Conservation (phyloP, 2,113 vertebrate genomes). For the Myiopsitta monachus region DNA sequence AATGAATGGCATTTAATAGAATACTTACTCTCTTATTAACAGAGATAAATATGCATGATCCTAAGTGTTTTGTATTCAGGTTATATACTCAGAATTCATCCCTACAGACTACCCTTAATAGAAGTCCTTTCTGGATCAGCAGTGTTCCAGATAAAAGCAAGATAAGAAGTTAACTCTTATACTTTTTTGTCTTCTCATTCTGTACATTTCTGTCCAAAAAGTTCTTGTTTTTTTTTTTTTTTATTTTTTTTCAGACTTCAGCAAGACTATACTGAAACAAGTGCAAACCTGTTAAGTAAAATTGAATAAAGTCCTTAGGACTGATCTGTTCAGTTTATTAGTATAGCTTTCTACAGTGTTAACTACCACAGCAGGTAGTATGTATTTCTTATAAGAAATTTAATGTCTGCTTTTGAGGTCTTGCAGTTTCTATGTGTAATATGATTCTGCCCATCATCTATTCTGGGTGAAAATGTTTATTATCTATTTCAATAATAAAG, state of each 20-base stretch:
- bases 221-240: neutral
- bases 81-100: neutral
- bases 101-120: neutral
- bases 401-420: neutral
- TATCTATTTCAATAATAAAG: neutral
- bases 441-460: neutral
- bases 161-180: neutral
- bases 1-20: constrained; percentile 19
- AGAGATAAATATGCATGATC: constrained; percentile 26
- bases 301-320: neutral
- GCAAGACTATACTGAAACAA: neutral
- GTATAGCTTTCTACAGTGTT: neutral
- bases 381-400: neutral
- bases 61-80: neutral
- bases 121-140: neutral
- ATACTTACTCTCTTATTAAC: constrained; percentile 8
- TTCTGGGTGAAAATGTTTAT: neutral
- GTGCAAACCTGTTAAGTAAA: neutral
- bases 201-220: neutral
- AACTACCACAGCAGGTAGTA: neutral
- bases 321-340: neutral
- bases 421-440: neutral
- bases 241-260: neutral
- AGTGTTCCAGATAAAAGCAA: neutral
- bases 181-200: neutral